Conservation (phyloP, 2,113 vertebrate species). For the Psittacula cyanocephala region DNA sequence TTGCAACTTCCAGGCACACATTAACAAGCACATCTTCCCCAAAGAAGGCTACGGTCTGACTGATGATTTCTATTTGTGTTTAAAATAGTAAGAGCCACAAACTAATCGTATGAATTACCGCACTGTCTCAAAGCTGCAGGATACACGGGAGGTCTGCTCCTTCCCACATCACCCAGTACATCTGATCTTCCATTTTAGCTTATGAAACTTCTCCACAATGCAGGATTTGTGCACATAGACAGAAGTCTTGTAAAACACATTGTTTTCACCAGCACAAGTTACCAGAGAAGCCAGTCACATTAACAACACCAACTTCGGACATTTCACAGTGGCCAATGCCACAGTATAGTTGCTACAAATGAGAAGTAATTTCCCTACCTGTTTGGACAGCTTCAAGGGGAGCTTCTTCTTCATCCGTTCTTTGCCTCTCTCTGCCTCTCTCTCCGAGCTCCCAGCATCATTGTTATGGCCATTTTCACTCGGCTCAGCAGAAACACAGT, state of each 20-base stretch:
- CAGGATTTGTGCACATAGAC: background rate
- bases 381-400: slow-evolving; percentile 89
- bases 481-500: slow-evolving; percentile 82
- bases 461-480: slow-evolving; percentile 87
- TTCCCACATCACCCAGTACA: background rate
- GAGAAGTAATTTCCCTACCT: slow-evolving; percentile 76
- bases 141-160: background rate
- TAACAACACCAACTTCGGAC: background rate
- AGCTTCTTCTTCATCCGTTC: slow-evolving; percentile 89
- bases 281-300: background rate
- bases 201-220: background rate
- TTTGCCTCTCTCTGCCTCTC: slow-evolving; percentile 85
- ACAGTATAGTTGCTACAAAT: fast-evolving
- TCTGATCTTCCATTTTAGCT: background rate
- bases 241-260: background rate
- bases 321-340: background rate
- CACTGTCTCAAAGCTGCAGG: background rate
- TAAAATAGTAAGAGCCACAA: background rate
- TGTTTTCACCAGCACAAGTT: background rate
- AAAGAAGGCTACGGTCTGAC: background rate
- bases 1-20: background rate
- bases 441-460: slow-evolving; percentile 79
- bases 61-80: background rate
- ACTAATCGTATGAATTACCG: fast-evolving
- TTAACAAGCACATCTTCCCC: background rate